Conservation (phyloP, 2,888 invertebrate genomes). For the Stenoptilia bipunctidactyla region DNA sequence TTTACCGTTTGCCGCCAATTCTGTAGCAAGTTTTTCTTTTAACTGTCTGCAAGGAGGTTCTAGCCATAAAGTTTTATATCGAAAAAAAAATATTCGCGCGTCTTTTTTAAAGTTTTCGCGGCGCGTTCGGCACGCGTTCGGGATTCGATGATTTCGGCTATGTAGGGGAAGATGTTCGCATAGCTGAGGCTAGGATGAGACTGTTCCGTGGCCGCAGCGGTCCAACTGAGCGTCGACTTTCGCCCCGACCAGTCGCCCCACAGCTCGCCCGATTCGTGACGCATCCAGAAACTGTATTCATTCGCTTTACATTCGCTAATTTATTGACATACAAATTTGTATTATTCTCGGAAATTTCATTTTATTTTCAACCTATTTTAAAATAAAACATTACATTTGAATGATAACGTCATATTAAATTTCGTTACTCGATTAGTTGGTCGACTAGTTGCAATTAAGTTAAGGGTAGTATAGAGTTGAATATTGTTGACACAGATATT, state of each 20-base stretch:
- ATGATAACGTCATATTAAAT: no score
- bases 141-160: slow-evolving; percentile 56
- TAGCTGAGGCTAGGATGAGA: slow-evolving; percentile 69
- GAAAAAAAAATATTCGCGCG: slow-evolving; percentile 24
- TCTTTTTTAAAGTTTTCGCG: slow-evolving; percentile 38
- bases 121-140: slow-evolving; percentile 47
- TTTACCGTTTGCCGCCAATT: slow-evolving; percentile 64
- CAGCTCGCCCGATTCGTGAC: slow-evolving; percentile 55
- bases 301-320: slow-evolving; percentile 42
- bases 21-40: slow-evolving; percentile 26
- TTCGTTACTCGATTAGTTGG: slow-evolving; percentile 12
- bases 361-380: neutral
- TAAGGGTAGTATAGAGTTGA: slow-evolving; percentile 25
- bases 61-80: slow-evolving; percentile 2
- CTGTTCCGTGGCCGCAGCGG: slow-evolving; percentile 59
- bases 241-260: slow-evolving; percentile 70
- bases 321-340: slow-evolving; percentile 18
- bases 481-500: slow-evolving; percentile 31
- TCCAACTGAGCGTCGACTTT: slow-evolving; percentile 61
- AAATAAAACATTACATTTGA: no score
- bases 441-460: slow-evolving; percentile 18
- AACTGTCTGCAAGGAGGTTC: neutral
- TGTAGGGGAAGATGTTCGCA: slow-evolving; percentile 67
- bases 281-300: slow-evolving; percentile 58
- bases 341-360: neutral